Evolutionary conservation across 1,140 invertebrate genomes (phyloP).

Genomic region (Pararge aegeria): DNA sequence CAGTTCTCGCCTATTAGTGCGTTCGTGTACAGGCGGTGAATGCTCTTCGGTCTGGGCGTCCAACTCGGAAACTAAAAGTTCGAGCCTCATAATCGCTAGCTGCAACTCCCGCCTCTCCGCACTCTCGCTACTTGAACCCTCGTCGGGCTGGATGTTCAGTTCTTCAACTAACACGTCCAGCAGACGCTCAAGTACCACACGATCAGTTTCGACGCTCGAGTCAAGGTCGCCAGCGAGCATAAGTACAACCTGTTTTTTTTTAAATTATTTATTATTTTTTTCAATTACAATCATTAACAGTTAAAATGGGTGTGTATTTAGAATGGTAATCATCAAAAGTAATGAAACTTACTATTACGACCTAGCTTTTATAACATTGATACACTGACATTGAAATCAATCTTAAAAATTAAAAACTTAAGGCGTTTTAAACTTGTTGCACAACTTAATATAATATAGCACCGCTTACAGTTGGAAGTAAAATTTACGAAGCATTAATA

Average conservation of each 20-base stretch:
- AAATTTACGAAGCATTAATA: no score
- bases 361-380: no score
- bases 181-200: constrained; percentile 87
- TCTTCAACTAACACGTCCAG: constrained; percentile 88
- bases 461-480: no score
- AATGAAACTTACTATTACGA: no score
- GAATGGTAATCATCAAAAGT: no score
- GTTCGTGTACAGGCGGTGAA: constrained; percentile 46
- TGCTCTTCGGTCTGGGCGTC: constrained; percentile 80
- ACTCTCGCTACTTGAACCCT: constrained; percentile 38
- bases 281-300: no score
- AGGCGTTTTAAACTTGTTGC: no score
- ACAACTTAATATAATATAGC: no score
- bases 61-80: constrained; percentile 87
- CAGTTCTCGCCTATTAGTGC: constrained; percentile 57
- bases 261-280: constrained; percentile 15
- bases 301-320: no score
- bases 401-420: no score
- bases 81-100: constrained; percentile 91
- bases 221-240: constrained; percentile 96
- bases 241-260: constrained; percentile 85
- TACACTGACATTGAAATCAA: no score
- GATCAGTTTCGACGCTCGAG: constrained; percentile 89
- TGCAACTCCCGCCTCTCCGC: constrained; percentile 81
- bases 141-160: constrained; percentile 84